A percentile compares a stretch with the other conserved stretches of the same genome.
These are phyloP conservation scores for Chaetodon auriga DNA, from an alignment of 2,113 vertebrate species.

Conservation along the genomic window DNA sequence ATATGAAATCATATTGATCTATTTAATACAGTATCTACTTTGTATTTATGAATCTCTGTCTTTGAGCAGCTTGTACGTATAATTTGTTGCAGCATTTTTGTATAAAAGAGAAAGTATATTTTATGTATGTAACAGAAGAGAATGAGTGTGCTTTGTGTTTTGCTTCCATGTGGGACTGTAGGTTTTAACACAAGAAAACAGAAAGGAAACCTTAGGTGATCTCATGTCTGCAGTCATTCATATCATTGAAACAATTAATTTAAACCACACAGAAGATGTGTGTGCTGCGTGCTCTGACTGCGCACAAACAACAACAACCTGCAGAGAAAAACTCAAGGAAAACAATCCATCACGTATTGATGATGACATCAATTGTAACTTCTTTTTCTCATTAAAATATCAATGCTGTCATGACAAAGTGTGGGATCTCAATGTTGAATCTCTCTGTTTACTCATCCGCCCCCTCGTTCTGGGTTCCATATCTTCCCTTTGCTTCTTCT, in stretches of 20 bases:
- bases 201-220: background rate
- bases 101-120: background rate
- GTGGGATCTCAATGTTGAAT: constrained; percentile 17
- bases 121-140: background rate
- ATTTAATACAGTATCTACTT: constrained; percentile 73
- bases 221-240: background rate
- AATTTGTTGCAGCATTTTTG: constrained; percentile 41
- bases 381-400: constrained; percentile 49
- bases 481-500: background rate
- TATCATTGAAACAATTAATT: constrained; percentile 22
- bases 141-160: background rate
- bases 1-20: constrained; percentile 83
- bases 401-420: constrained; percentile 24
- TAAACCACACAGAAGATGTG: constrained; percentile 3
- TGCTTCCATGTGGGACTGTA: background rate
- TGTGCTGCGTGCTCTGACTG: background rate
- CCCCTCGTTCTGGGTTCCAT: constrained; percentile 1
- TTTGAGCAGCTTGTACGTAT: constrained; percentile 62
- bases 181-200: constrained; percentile 19
- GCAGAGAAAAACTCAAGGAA: background rate
- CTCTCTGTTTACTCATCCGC: constrained; percentile 25
- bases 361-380: constrained; percentile 66
- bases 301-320: constrained; percentile 23
- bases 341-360: constrained; percentile 45
- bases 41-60: constrained; percentile 75